Percentiles rank a stretch among this genome's conserved stretches.
Conservation (phyloP, 2,797 vertebrate species). For the Peromyscus aztecus region DNA sequence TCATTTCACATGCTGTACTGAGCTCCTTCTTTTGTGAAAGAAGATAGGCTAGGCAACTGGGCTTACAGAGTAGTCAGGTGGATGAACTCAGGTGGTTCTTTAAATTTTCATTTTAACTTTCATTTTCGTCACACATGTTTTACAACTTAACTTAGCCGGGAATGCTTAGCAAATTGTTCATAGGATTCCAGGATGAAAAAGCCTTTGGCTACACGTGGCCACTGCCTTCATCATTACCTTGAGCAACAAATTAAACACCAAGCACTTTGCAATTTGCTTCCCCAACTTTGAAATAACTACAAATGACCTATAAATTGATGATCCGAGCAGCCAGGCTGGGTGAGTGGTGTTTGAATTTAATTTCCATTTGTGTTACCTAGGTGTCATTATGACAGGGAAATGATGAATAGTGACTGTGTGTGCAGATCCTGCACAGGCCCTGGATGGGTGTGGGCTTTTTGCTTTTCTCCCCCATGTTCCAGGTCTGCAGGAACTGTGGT, state of each 20-base stretch:
- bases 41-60: neutral
- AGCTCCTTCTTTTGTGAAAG: neutral
- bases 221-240: neutral
- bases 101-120: constrained; percentile 58
- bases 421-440: neutral
- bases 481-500: neutral
- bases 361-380: neutral
- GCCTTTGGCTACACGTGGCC: neutral
- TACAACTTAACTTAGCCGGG: constrained; percentile 4
- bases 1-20: neutral
- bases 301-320: neutral
- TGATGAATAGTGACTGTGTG: neutral
- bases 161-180: neutral
- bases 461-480: neutral
- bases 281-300: constrained; percentile 38
- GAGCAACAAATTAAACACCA: constrained; percentile 45
- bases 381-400: neutral
- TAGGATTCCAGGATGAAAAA: constrained; percentile 22
- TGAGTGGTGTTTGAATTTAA: neutral
- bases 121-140: constrained; percentile 25
- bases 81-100: neutral
- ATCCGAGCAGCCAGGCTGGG: neutral
- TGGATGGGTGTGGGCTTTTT: neutral
- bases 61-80: neutral
- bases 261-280: neutral